Percentiles rank a stretch among this genome's conserved stretches.
phyloP scores from a whole-genome alignment of 2,888 invertebrate species.

The Salticus scenicus region DNA sequence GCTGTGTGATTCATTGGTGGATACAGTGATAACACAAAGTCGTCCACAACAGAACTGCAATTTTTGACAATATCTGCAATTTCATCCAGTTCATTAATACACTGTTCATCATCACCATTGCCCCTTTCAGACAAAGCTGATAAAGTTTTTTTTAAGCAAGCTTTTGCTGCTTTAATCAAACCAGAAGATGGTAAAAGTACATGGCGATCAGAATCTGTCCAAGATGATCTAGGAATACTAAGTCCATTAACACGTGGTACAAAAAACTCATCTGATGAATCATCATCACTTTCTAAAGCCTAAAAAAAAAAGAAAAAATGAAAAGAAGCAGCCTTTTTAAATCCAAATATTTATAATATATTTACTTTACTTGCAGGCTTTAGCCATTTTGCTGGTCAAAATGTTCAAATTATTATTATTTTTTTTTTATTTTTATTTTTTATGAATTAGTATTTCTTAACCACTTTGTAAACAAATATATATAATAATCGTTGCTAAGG shows the following conservation, averaged over 20 bases:
- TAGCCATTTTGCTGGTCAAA: too few species aligned
- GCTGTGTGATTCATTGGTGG: constrained; percentile 53
- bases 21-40: constrained; percentile 58
- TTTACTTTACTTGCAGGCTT: too few species aligned
- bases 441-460: too few species aligned
- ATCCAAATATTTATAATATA: too few species aligned
- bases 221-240: constrained; percentile 7
- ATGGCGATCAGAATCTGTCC: constrained; percentile 51
- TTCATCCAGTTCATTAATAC: constrained; percentile 43
- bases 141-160: constrained; percentile 55
- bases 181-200: constrained; percentile 52
- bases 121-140: constrained; percentile 36
- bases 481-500: too few species aligned
- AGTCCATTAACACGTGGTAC: constrained; percentile 25
- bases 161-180: constrained; percentile 47
- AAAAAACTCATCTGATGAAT: constrained; percentile 12
- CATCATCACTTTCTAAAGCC: constrained; percentile 47
- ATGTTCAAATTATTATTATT: too few species aligned
- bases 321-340: too few species aligned
- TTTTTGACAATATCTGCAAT: constrained; percentile 41
- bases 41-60: constrained; percentile 48
- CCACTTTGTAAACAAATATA: too few species aligned
- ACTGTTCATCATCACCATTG: constrained; percentile 35
- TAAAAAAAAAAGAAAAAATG: constrained; percentile 10
- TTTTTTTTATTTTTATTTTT: too few species aligned